These are phyloP conservation scores for Sesamia inferens DNA, from an alignment of 2,888 invertebrate species.

Conservation along the genomic window DNA sequence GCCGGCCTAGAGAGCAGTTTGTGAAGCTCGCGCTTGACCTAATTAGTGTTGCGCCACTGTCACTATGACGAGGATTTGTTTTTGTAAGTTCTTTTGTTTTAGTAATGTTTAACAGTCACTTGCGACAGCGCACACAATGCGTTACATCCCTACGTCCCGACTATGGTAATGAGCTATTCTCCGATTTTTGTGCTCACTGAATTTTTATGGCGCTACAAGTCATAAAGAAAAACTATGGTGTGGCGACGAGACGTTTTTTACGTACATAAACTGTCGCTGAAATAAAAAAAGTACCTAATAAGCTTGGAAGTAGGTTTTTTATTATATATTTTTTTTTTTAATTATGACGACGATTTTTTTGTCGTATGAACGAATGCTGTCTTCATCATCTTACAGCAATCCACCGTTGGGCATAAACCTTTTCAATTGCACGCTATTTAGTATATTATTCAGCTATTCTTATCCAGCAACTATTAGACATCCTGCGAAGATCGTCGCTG, in stretches of 20 bases:
- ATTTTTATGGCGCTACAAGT: conserved; percentile 57
- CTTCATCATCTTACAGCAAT: neutral
- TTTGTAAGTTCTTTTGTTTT: conserved; percentile 75
- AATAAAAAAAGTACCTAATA: conserved; percentile 35
- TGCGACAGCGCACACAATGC: conserved; percentile 59
- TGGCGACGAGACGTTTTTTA: conserved; percentile 33
- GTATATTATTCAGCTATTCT: neutral
- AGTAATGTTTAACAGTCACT: conserved; percentile 66
- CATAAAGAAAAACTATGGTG: conserved; percentile 57
- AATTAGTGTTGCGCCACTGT: conserved; percentile 81
- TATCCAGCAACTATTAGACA: neutral
- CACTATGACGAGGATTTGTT: conserved; percentile 78
- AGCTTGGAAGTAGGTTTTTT: conserved; percentile 10
- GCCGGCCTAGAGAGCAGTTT: conserved; percentile 78
- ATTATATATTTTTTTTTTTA: neutral
- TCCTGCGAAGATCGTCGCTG: neutral
- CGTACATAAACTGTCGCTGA: conserved; percentile 12
- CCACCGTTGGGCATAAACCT: neutral
- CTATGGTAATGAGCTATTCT: conserved; percentile 61
- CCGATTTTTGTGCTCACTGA: conserved; percentile 55
- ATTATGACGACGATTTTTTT: neutral
- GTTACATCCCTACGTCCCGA: conserved; percentile 59
- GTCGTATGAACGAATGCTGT: neutral
- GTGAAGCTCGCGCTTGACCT: conserved; percentile 83
- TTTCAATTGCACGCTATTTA: neutral